Evolutionary conservation across 2,797 vertebrate species (phyloP).

Genomic region (Myripristis jacobus): DNA sequence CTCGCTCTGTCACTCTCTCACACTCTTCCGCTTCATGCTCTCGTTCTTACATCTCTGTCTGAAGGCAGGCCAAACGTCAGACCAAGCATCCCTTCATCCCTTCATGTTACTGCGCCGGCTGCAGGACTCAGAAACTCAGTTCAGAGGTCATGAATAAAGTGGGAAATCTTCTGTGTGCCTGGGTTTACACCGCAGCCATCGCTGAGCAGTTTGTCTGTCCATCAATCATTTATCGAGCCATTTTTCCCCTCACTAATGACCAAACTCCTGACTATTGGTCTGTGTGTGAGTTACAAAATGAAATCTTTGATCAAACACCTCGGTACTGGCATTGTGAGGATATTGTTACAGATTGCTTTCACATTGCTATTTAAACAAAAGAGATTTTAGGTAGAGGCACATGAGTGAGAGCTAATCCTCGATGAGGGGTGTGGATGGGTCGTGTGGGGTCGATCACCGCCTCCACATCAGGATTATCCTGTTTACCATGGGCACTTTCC

Average conservation of each 20-base stretch:
- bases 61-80: conserved; percentile 9
- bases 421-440: too few relatives aligned
- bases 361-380: too few relatives aligned
- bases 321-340: too few relatives aligned
- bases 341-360: too few relatives aligned
- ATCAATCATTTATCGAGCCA: conserved; percentile 41
- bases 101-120: conserved; percentile 20
- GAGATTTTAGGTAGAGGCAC: too few relatives aligned
- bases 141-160: conserved; percentile 59
- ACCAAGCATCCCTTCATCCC: conserved; percentile 43
- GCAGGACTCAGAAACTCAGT: conserved; percentile 32
- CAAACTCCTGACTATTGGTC: conserved; percentile 34
- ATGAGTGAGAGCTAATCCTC: too few relatives aligned
- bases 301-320: too few relatives aligned
- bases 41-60: conserved; percentile 7
- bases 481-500: too few relatives aligned
- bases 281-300: conserved; percentile 6
- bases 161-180: conserved; percentile 45
- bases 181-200: conserved; percentile 33
- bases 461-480: too few relatives aligned
- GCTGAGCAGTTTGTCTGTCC: conserved; percentile 27
- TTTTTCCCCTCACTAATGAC: conserved; percentile 6
- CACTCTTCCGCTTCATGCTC: not conserved
- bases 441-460: too few relatives aligned
- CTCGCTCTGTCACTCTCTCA: not conserved